phyloP scores from a whole-genome alignment of 2,797 vertebrate species.

The Fistularia tabacaria region DNA sequence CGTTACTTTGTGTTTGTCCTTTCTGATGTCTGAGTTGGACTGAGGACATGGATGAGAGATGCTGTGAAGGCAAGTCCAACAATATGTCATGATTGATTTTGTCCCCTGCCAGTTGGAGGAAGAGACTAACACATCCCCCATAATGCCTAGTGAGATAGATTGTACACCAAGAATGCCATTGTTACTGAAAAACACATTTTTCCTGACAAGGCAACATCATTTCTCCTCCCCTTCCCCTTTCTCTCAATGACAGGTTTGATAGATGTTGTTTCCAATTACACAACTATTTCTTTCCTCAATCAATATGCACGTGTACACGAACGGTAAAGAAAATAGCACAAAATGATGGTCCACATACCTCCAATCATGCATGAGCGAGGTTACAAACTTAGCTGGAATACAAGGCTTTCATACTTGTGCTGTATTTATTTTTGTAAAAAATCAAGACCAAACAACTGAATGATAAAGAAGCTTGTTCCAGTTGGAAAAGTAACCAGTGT shows the following conservation, averaged over 20 bases:
- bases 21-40: conserved; percentile 45
- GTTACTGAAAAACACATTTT: conserved; percentile 69
- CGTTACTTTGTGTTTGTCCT: conserved; percentile 37
- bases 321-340: not conserved
- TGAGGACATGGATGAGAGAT: conserved; percentile 60
- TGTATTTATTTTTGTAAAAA: no score
- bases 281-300: conserved; percentile 30
- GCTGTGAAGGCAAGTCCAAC: conserved; percentile 62
- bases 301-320: conserved; percentile 24
- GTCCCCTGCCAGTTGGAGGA: conserved; percentile 60
- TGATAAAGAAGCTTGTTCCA: no score
- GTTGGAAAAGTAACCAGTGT: no score
- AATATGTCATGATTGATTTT: conserved; percentile 72
- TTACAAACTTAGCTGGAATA: no score
- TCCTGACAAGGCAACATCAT: conserved; percentile 56
- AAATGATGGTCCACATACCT: no score
- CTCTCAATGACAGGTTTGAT: conserved; percentile 57
- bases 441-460: no score
- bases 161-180: conserved; percentile 57
- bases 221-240: conserved; percentile 50
- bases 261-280: conserved; percentile 55
- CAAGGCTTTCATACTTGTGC: no score
- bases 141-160: conserved; percentile 57
- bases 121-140: conserved; percentile 59
- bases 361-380: no score